phyloP scores from a whole-genome alignment of 92 coral and sea anemone genomes.

The Phymanthus crucifer region DNA sequence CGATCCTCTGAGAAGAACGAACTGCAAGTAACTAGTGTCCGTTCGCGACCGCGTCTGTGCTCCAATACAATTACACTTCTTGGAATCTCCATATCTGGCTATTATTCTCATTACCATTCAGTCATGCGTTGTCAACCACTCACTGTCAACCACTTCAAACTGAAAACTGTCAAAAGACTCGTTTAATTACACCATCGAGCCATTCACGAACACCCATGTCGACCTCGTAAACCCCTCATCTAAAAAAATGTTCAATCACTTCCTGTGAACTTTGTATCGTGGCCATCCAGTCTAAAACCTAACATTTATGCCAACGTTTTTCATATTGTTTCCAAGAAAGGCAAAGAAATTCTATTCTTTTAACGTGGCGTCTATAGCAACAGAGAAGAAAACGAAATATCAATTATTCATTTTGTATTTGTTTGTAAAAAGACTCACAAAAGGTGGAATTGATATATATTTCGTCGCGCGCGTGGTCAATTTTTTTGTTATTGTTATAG shows the following conservation, averaged over 20 bases:
- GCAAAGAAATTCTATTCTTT: background rate
- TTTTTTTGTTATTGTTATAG: background rate
- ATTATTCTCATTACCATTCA: constrained; percentile 8
- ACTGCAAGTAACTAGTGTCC: background rate
- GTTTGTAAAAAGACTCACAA: background rate
- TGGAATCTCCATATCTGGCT: constrained; percentile 10
- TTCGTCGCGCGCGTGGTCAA: background rate
- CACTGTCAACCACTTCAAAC: background rate
- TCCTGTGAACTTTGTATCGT: background rate
- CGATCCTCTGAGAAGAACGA: background rate
- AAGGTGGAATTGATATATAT: background rate
- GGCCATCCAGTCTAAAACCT: background rate
- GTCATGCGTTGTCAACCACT: constrained; percentile 5
- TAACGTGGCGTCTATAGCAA: constrained; percentile 2
- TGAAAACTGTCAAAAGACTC: background rate
- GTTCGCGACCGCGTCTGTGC: background rate
- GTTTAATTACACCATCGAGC: background rate
- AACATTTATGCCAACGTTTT: background rate
- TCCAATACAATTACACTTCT: background rate
- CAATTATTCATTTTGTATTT: background rate
- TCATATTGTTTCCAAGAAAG: background rate
- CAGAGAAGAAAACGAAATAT: background rate
- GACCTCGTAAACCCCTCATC: background rate
- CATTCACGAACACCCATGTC: background rate
- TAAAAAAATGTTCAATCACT: background rate